phyloP scores from a whole-genome alignment of 2,113 vertebrate genomes.

The Gymnarchus niloticus region DNA sequence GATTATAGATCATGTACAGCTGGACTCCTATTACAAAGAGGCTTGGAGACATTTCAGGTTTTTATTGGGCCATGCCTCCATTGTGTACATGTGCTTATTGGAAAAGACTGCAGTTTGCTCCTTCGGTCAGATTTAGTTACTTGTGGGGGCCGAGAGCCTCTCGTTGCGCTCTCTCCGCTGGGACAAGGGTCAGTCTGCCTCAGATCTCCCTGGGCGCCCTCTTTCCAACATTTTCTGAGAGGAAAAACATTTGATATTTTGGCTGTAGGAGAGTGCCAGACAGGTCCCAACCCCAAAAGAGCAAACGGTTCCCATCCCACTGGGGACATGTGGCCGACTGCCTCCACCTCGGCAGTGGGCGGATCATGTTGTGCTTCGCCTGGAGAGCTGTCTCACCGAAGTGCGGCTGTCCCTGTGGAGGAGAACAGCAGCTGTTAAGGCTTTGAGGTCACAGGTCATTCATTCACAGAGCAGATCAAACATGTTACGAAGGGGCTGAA shows the following conservation, averaged over 20 bases:
- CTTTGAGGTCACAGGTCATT: background rate
- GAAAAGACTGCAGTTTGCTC: constrained; percentile 29
- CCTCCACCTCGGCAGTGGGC: background rate
- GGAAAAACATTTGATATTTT: constrained; percentile 9
- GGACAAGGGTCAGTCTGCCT: constrained; percentile 11
- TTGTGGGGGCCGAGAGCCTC: constrained; percentile 34
- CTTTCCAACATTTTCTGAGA: constrained; percentile 39
- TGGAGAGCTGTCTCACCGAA: background rate
- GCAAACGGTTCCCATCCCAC: background rate
- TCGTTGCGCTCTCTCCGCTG: constrained; percentile 27
- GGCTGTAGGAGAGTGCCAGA: background rate
- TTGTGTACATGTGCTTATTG: constrained; percentile 14
- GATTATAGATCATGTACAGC: constrained; percentile 19
- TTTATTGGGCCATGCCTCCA: constrained; percentile 17
- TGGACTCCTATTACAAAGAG: constrained; percentile 28
- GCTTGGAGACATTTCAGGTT: constrained; percentile 35
- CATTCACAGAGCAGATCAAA: background rate
- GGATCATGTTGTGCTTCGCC: background rate
- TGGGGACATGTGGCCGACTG: background rate
- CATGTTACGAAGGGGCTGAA: background rate
- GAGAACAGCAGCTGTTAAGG: background rate
- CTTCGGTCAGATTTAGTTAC: constrained; percentile 42
- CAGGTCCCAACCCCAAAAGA: constrained; percentile 14
- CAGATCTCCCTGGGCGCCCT: constrained; percentile 23
- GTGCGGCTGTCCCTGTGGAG: background rate